A percentile compares a stretch with the other conserved stretches of the same genome.
These are phyloP conservation scores for Gasteruption jaculator DNA, from an alignment of 2,888 invertebrate species.

Conservation along the genomic window DNA sequence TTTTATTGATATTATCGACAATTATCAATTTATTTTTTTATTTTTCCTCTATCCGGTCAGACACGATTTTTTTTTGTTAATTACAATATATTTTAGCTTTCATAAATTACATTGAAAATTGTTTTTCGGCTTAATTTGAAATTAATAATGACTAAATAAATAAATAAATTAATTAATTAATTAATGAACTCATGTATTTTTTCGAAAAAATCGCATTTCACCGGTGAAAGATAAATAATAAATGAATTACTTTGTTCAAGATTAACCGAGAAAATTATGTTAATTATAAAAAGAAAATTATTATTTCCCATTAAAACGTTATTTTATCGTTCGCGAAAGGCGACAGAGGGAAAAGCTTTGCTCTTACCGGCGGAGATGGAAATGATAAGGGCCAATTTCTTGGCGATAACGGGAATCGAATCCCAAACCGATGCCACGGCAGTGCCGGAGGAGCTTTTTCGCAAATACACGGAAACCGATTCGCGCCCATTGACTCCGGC, in stretches of 20 bases:
- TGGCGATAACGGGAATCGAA: conserved; percentile 21
- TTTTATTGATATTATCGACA: too few relatives aligned
- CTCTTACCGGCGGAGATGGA: conserved; percentile 44
- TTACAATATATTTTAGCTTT: too few relatives aligned
- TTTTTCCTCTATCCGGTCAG: too few relatives aligned
- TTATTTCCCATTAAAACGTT: background rate
- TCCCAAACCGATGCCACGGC: conserved; percentile 18
- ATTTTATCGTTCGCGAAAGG: conserved; percentile 26
- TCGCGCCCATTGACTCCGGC: conserved; percentile 78
- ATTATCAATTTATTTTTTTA: too few relatives aligned
- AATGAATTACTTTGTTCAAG: too few relatives aligned
- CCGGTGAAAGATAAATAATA: too few relatives aligned
- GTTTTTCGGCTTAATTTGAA: background rate
- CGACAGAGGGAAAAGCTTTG: conserved; percentile 43
- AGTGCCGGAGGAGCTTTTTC: conserved; percentile 45
- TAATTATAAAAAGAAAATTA: conserved; percentile 1
- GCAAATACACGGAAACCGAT: conserved; percentile 78
- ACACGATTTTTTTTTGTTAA: too few relatives aligned
- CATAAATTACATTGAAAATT: background rate
- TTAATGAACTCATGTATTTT: background rate
- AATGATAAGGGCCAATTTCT: conserved; percentile 37
- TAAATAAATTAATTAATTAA: conserved; percentile 2
- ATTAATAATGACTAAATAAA: background rate
- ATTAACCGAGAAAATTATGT: too few relatives aligned
- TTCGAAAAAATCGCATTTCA: too few relatives aligned